Evolutionary conservation across 2,113 vertebrate species (phyloP).

Genomic region (Passer domesticus): DNA sequence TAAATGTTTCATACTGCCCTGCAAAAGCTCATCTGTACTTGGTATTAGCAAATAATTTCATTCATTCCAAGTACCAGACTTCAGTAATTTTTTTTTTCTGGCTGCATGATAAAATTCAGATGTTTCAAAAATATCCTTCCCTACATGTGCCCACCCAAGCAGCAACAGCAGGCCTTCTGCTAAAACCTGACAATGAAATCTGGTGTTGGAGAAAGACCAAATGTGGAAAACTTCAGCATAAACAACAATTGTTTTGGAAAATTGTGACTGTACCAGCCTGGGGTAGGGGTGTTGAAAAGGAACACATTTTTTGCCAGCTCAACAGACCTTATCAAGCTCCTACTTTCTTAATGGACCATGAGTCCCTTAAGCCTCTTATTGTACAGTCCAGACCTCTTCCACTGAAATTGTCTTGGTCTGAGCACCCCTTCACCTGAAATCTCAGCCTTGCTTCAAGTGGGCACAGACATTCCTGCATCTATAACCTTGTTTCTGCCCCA

Average conservation of each 20-base stretch:
- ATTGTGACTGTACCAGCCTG: not conserved
- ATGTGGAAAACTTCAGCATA: not conserved
- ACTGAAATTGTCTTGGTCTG: not conserved
- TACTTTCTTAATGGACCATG: not conserved
- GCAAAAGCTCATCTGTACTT: not conserved
- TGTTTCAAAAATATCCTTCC: slow-evolving; percentile 2
- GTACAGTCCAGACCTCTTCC: not conserved
- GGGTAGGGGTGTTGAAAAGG: not conserved
- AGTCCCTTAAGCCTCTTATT: not conserved
- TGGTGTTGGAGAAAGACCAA: slow-evolving; percentile 10
- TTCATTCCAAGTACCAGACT: not conserved
- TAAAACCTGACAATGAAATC: slow-evolving; percentile 31
- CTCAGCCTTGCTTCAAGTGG: not conserved
- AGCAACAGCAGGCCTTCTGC: slow-evolving; percentile 31
- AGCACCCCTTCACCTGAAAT: not conserved
- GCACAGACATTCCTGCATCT: not conserved
- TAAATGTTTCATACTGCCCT: not conserved
- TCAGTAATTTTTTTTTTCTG: not conserved
- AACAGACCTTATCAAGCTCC: not conserved
- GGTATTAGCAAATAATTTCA: not conserved
- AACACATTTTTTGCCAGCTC: not conserved
- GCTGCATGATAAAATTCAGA: slow-evolving; percentile 12
- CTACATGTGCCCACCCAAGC: slow-evolving; percentile 18
- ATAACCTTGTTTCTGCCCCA: not conserved
- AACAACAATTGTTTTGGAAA: slow-evolving; percentile 25